Evolutionary conservation across 2,113 vertebrate genomes (phyloP), one percentile per base, ranked within the genome.

Genomic region (Corythornis vintsioides): DNA sequence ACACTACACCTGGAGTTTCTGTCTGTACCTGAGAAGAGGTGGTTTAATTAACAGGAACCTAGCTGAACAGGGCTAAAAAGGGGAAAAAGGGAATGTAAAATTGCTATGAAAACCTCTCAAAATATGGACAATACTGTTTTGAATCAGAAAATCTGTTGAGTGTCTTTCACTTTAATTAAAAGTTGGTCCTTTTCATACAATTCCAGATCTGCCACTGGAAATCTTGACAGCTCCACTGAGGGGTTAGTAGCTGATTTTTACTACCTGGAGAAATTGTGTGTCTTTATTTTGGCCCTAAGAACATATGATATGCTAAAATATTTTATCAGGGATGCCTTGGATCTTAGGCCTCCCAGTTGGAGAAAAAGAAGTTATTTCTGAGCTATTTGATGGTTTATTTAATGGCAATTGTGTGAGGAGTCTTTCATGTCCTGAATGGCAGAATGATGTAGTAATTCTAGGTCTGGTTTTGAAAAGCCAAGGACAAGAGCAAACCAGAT

Each of bases 131-230:
- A 24, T 8, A 2, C 7, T 83, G 22, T 64, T 38, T 64, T 45
- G 65, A 78, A 40, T 74, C 12, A 26, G n/a, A 71, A 93, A 89
- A 78, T 56, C 43, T 90, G 38, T 19, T 66, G 6, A 8, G 18
- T 67, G n/a, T 71, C 76, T 81, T 82, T 57, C 0, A 2, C 28
- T 63, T 70, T 67, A 88, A 73, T 52, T 60, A 52, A 90, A 89
- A 83, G 47, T 40, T 33, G 4, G 73, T 79, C 6, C 7, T 85
- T 64, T 86, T 15, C 24, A 60, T 93, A n/a, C 86, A 78, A 75
- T 75, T 78, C 10, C 35, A 65, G 65, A 83, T 63, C 55, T 71
- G 52, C 59, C 83, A 25, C 69, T 86, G 28, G 78, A 78, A 88
- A 60, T 81, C 48, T 64, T 15, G 33, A 67, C 43, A 83, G 52